Evolutionary conservation across 2,888 invertebrate species (phyloP).

Genomic region (Dendrolimus houi): DNA sequence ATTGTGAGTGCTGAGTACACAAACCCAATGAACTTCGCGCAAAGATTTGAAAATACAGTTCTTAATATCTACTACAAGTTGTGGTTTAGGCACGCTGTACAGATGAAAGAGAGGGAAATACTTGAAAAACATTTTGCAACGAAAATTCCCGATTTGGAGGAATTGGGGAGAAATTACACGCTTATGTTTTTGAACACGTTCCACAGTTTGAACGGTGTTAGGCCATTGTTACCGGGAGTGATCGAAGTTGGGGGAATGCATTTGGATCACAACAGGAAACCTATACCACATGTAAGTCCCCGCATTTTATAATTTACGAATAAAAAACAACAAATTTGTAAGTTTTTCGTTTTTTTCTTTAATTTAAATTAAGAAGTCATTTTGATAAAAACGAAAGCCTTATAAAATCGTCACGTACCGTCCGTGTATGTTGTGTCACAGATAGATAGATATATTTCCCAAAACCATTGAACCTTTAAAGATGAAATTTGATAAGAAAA

Average conservation of each 20-base stretch:
- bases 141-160: constrained; percentile 64
- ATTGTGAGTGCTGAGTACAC: constrained; percentile 65
- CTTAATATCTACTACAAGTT: constrained; percentile 35
- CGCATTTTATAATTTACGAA: too few species aligned
- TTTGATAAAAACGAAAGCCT: too few species aligned
- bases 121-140: constrained; percentile 61
- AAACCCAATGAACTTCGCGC: constrained; percentile 62
- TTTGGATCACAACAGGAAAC: constrained; percentile 45
- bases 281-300: constrained; percentile 60
- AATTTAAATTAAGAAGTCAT: too few species aligned
- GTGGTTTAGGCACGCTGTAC: constrained; percentile 46
- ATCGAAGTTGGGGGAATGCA: constrained; percentile 81
- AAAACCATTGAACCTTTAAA: too few species aligned
- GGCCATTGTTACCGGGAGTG: constrained; percentile 72
- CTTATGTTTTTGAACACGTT: constrained; percentile 78
- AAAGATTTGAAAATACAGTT: constrained; percentile 60
- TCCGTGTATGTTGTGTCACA: too few species aligned
- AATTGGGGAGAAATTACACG: constrained; percentile 68
- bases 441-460: too few species aligned
- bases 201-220: constrained; percentile 74
- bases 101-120: constrained; percentile 45
- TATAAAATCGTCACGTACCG: too few species aligned
- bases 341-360: too few species aligned
- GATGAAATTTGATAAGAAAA: too few species aligned
- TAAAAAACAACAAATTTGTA: too few species aligned